phyloP scores from a whole-genome alignment of 2,113 vertebrate species.

The Egretta garzetta region DNA sequence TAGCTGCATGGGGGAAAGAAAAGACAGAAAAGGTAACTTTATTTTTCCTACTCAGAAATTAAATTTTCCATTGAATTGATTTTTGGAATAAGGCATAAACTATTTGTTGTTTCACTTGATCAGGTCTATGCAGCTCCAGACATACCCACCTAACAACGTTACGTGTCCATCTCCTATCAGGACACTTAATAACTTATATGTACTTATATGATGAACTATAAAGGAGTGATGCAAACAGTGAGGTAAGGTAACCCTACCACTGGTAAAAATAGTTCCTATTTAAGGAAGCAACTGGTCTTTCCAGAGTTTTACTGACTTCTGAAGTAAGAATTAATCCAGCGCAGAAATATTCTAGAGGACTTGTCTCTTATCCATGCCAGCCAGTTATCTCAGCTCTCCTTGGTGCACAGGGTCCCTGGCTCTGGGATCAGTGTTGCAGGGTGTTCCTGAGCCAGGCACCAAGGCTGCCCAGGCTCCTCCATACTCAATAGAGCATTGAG shows the following conservation, averaged over 20 bases:
- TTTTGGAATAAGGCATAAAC: neutral
- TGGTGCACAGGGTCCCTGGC: fast-evolving
- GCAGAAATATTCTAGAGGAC: neutral
- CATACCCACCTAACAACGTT: neutral
- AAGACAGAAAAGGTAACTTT: neutral
- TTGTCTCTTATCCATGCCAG: neutral
- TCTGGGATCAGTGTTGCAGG: neutral
- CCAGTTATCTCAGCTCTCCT: neutral
- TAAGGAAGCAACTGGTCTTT: neutral
- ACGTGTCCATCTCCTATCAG: neutral
- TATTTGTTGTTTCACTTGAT: neutral
- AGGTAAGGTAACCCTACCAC: neutral
- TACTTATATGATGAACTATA: neutral
- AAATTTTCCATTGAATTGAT: neutral
- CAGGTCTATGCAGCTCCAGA: neutral
- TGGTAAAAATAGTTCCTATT: neutral
- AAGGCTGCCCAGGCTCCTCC: neutral
- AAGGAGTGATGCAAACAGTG: neutral
- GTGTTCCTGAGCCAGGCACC: neutral
- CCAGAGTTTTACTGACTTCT: neutral
- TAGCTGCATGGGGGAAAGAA: neutral
- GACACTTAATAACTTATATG: neutral
- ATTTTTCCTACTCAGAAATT: neutral
- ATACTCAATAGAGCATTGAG: neutral
- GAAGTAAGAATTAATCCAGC: neutral